These are phyloP conservation scores for Bufotes viridis DNA, from an alignment of 2,797 vertebrate species.

Conservation along the genomic window DNA sequence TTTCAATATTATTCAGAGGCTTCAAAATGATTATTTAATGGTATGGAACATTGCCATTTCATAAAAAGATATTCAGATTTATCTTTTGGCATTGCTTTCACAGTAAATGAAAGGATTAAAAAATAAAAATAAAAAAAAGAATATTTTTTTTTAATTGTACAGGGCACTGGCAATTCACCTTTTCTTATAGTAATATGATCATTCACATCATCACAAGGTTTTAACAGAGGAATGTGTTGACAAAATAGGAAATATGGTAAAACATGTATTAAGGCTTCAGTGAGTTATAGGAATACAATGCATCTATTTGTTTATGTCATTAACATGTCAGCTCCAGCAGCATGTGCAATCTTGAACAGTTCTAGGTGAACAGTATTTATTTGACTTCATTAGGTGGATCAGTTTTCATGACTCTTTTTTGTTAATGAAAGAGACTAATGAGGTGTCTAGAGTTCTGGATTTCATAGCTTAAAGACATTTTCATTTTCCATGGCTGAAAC, in stretches of 20 bases:
- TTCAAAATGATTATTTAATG: slow-evolving; percentile 57
- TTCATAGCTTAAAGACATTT: slow-evolving; percentile 59
- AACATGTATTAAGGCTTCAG: slow-evolving; percentile 1
- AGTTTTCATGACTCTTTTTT: slow-evolving; percentile 46
- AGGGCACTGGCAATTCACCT: background rate
- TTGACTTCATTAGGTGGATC: slow-evolving; percentile 49
- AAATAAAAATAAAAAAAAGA: background rate
- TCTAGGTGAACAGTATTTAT: slow-evolving; percentile 47
- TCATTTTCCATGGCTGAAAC: slow-evolving; percentile 58
- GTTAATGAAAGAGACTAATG: slow-evolving; percentile 52
- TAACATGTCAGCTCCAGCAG: slow-evolving; percentile 22
- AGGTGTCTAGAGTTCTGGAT: slow-evolving; percentile 39
- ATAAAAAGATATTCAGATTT: slow-evolving; percentile 35
- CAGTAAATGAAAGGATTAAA: slow-evolving; percentile 18
- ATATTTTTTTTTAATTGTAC: slow-evolving; percentile 1
- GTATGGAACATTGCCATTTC: slow-evolving; percentile 10
- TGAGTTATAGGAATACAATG: slow-evolving; percentile 34
- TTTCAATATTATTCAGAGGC: slow-evolving; percentile 53
- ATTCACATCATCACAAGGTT: background rate
- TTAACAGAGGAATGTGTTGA: background rate
- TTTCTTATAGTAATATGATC: background rate
- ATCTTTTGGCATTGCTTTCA: slow-evolving; percentile 43
- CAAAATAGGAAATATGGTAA: slow-evolving; percentile 1
- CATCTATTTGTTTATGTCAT: slow-evolving; percentile 49
- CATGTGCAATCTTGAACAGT: slow-evolving; percentile 35